Percentiles rank a stretch among this genome's conserved stretches.
phyloP scores from a whole-genome alignment of 2,113 vertebrate species.

The Limnothrissa miodon region DNA sequence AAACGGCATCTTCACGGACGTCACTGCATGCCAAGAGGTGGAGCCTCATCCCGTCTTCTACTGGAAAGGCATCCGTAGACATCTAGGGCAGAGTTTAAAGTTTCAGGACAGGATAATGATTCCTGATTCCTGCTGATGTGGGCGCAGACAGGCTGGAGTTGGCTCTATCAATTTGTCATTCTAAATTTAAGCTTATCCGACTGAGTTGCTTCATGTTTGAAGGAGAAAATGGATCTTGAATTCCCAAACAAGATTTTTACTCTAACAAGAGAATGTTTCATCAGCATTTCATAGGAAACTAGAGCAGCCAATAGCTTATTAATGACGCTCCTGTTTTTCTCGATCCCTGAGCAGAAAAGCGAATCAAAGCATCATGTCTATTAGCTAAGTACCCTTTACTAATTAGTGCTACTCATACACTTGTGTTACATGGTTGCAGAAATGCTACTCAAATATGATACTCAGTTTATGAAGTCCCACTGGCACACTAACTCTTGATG shows the following conservation, averaged over 20 bases:
- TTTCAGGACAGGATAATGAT: not conserved
- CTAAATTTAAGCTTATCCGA: not conserved
- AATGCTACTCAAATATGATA: not conserved
- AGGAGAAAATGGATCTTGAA: not conserved
- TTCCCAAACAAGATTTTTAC: not conserved
- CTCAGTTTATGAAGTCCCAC: not conserved
- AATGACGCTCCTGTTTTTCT: not conserved
- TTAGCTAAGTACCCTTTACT: not conserved
- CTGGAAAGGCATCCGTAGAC: not conserved
- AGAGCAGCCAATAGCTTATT: not conserved
- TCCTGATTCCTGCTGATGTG: not conserved
- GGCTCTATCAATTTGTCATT: not conserved
- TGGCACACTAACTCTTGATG: conserved; percentile 1
- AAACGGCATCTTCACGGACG: not conserved
- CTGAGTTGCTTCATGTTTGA: not conserved
- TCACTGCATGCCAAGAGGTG: not conserved
- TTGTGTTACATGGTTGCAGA: not conserved
- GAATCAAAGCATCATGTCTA: not conserved
- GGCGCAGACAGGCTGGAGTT: not conserved
- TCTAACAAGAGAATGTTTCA: conserved; percentile 7
- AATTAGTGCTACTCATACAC: not conserved
- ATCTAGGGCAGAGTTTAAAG: not conserved
- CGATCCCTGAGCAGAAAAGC: not conserved
- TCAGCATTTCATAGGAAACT: not conserved
- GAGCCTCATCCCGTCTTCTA: not conserved